Evolutionary conservation across 2,797 vertebrate species (phyloP).

Genomic region (Tinamus major): DNA sequence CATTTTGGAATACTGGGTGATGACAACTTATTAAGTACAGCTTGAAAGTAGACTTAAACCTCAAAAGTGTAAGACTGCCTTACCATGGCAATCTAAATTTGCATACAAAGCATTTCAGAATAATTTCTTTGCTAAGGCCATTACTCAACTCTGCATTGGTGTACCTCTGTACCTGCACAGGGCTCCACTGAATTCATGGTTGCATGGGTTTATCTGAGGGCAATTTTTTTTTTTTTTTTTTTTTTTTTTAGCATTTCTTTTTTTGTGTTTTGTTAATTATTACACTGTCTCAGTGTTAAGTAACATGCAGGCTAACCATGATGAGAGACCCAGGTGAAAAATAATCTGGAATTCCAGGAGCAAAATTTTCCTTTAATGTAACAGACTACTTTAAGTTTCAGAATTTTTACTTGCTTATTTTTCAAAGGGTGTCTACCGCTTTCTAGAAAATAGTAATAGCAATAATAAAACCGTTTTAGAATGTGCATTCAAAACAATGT

Average conservation of each 20-base stretch:
- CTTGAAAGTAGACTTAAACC: conserved; percentile 20
- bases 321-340: background rate
- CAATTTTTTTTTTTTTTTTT: background rate
- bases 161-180: background rate
- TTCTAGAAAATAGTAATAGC: background rate
- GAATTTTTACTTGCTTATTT: background rate
- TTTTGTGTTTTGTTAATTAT: background rate
- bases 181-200: background rate
- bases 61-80: background rate
- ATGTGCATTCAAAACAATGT: background rate
- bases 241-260: background rate
- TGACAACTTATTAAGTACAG: conserved; percentile 8
- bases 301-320: background rate
- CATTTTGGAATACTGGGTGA: conserved; percentile 16
- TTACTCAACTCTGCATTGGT: background rate
- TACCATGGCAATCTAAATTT: background rate
- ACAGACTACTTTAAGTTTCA: background rate
- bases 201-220: background rate
- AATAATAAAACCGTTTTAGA: background rate
- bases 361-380: background rate
- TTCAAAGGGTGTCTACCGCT: background rate
- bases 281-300: background rate
- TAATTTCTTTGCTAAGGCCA: background rate
- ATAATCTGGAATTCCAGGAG: background rate
- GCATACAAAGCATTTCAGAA: background rate